Evolutionary conservation across 2,888 invertebrate species (phyloP).

Genomic region (Drosophila paranaensis): DNA sequence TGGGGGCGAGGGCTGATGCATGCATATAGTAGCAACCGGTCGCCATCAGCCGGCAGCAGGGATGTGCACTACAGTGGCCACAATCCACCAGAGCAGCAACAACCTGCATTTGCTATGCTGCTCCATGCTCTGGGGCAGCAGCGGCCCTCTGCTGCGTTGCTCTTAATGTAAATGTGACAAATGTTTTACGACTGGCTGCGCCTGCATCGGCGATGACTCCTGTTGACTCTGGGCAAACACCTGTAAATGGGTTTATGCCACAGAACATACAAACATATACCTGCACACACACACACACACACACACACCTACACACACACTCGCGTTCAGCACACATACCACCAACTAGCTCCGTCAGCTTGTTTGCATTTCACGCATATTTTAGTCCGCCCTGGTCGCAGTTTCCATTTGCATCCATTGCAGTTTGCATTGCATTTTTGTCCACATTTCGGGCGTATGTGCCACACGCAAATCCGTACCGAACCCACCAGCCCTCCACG

Average conservation of each 20-base stretch:
- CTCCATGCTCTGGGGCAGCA: slow-evolving; percentile 5
- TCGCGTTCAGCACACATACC: background rate
- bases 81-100: slow-evolving; percentile 17
- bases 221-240: slow-evolving; percentile 78
- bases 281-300: slow-evolving; percentile 12
- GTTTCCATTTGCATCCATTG: slow-evolving; percentile 23
- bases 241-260: slow-evolving; percentile 66
- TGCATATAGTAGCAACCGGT: slow-evolving; percentile 4
- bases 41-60: background rate
- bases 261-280: slow-evolving; percentile 34
- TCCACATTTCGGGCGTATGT: slow-evolving; percentile 48
- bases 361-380: slow-evolving; percentile 69
- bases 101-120: slow-evolving; percentile 13
- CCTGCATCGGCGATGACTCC: slow-evolving; percentile 60
- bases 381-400: slow-evolving; percentile 45
- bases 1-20: background rate
- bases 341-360: slow-evolving; percentile 30
- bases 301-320: slow-evolving; percentile 11
- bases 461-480: slow-evolving; percentile 9
- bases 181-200: slow-evolving; percentile 78
- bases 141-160: slow-evolving; percentile 34
- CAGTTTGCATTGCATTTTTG: slow-evolving; percentile 59
- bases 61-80: background rate
- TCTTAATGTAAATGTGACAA: slow-evolving; percentile 80
- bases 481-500: background rate